Evolutionary conservation across 2,113 vertebrate genomes (phyloP).

Genomic region (Ophiodon elongatus): DNA sequence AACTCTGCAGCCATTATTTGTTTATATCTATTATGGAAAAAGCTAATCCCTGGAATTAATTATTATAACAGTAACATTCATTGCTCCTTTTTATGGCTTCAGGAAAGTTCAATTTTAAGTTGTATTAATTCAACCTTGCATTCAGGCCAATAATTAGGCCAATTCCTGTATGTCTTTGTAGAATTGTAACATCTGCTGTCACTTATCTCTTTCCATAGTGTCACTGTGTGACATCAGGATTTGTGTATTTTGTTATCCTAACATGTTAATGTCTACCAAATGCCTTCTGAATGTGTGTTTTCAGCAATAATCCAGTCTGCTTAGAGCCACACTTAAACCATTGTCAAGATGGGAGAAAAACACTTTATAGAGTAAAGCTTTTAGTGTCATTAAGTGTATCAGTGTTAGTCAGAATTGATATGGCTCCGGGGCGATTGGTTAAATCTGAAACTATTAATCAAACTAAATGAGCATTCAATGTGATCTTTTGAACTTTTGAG

Average conservation of each 20-base stretch:
- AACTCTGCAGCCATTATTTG: slow-evolving; percentile 1
- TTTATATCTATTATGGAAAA: slow-evolving; percentile 1
- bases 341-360: neutral
- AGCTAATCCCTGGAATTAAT: neutral
- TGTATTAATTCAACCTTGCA: neutral
- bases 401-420: no score
- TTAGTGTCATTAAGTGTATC: neutral
- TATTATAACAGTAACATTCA: neutral
- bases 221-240: neutral
- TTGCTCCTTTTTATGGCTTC: neutral
- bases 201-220: neutral
- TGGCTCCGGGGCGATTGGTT: neutral
- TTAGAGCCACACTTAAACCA: neutral
- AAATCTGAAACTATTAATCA: neutral
- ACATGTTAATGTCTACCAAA: neutral
- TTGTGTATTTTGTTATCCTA: neutral
- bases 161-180: neutral
- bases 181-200: neutral
- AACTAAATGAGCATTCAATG: neutral
- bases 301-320: neutral
- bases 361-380: neutral
- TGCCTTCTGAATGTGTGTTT: neutral
- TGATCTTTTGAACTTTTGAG: neutral
- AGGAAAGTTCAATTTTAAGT: neutral
- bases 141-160: neutral